Base-by-base conservation (phyloP, 2,888 invertebrate genomes). In the Mythimna albipuncta region DNA sequence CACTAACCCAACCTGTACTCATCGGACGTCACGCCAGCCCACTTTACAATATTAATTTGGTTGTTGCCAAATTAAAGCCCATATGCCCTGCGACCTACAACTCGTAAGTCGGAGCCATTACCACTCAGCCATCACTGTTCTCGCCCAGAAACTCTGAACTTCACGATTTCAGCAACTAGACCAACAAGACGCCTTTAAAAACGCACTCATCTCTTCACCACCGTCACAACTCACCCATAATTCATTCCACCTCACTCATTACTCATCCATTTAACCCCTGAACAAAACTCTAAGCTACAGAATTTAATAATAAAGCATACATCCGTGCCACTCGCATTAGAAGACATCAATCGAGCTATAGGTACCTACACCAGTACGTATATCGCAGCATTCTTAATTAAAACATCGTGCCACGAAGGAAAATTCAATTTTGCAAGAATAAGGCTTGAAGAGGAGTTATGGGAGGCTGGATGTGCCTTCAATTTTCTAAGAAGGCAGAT, bases 381-480 rank as follows among this genome's bases (percentile, higher is more conserved):
- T 61, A 81, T 72, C 69, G 75, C 44, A 81, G 79, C 70, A 75
- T 78, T 72, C 73, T 85, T 86, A 86, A 86, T 86, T 86, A 86
- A 85, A 86, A 85, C 85, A 84, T 86, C 86, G 66, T 62, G 77
- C 77, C 69, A 21, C 77, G 59, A 73, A 77, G 80, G 86, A 82
- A 85, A 86, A 86, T 86, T 86, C 72, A 86, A 86, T 86, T 86
- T 86, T 86, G 80, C 77, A 85, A 85, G 86, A 79, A 85, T 85
- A 82, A 79, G 77, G 72, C 71, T 77, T 32, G 21, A 55, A 71
- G 2, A 38, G 1, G 73, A 73, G 3, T n/a, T 66, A 11, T 10
- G 19, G 0, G 0, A 0, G 6, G 19, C 85, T 85, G 3, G 81
- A 85, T 79, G 21, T 64, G 85, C 44, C 82, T 62, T 44, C 0